Conservation (phyloP, 1,140 invertebrate species). For the Macrotrachela quadricornifera region DNA sequence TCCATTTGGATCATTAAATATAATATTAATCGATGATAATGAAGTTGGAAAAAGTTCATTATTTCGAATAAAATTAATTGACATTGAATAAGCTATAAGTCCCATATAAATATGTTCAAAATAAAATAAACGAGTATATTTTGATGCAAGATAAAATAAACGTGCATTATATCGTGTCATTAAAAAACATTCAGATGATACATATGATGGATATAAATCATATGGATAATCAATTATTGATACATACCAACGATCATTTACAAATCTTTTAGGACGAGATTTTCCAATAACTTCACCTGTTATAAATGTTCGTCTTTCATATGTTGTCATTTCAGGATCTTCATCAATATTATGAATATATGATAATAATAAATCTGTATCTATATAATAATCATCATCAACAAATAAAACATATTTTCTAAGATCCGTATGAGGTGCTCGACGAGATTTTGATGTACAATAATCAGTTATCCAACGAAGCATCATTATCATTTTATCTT, state of each 20-base stretch:
- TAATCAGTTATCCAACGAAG: conserved; percentile 4
- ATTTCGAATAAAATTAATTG: too few species aligned
- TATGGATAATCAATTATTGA: conserved; percentile 7
- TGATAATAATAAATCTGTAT: not conserved
- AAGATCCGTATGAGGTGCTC: not conserved
- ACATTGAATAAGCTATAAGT: not conserved
- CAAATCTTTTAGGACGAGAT: not conserved
- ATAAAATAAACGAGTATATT: conserved; percentile 1
- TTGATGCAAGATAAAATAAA: conserved; percentile 2
- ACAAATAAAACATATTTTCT: conserved; percentile 6
- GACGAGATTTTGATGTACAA: not conserved
- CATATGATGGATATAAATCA: conserved; percentile 1
- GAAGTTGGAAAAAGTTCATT: too few species aligned
- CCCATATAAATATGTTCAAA: conserved; percentile 9
- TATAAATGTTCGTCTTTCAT: not conserved
- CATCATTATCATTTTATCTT: conserved; percentile 1
- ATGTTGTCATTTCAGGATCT: not conserved
- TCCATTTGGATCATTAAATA: too few species aligned
- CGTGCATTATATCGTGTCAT: not conserved
- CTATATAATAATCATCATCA: conserved; percentile 5
- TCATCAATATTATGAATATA: conserved; percentile 1
- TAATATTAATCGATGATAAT: too few species aligned
- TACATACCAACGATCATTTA: not conserved
- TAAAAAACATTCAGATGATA: conserved; percentile 2
- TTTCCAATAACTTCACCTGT: conserved; percentile 3